These are phyloP conservation scores for Sturnira hondurensis DNA, from an alignment of 2,113 vertebrate genomes.

Conservation along the genomic window DNA sequence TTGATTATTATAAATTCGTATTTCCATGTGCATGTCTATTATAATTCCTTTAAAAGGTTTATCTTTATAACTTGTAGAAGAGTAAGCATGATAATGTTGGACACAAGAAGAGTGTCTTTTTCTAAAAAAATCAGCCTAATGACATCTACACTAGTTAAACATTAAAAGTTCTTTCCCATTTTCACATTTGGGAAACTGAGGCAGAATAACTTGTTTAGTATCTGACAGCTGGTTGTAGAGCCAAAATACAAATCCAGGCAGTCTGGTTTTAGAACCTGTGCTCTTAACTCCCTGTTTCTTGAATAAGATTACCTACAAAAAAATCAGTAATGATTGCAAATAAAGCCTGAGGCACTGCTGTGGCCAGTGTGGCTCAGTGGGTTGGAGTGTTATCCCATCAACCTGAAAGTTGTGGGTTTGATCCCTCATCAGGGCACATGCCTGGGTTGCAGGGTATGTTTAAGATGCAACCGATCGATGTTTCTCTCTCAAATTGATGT, in stretches of 20 bases:
- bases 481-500: too few relatives aligned
- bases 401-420: too few relatives aligned
- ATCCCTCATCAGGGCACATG: too few relatives aligned
- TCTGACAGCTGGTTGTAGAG: neutral
- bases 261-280: neutral
- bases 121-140: neutral
- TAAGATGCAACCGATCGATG: too few relatives aligned
- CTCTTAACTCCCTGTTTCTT: neutral
- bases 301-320: neutral
- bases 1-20: neutral
- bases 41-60: neutral
- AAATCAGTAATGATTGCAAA: neutral
- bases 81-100: neutral
- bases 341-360: neutral
- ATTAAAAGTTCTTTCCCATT: neutral
- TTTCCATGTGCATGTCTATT: neutral
- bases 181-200: neutral
- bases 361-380: too few relatives aligned
- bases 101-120: neutral
- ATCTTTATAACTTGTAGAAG: neutral
- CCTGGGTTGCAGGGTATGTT: too few relatives aligned
- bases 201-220: neutral
- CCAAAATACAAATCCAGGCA: neutral
- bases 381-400: too few relatives aligned
- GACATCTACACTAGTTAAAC: neutral